Percentiles rank a stretch among this genome's conserved stretches.
phyloP scores from a whole-genome alignment of 1,140 invertebrate species.

The Papilio xuthus region DNA sequence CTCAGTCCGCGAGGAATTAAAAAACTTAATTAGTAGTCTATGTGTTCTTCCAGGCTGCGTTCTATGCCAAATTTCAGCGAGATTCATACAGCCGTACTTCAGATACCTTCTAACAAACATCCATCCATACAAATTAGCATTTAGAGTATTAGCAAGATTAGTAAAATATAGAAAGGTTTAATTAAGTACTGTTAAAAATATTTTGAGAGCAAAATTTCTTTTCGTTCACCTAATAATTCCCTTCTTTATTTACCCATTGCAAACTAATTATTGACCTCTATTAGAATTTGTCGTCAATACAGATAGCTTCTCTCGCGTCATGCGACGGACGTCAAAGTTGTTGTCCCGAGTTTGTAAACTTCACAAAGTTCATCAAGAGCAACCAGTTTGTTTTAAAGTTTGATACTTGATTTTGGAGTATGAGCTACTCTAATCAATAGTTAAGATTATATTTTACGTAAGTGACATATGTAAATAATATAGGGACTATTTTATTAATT shows the following conservation, averaged over 20 bases:
- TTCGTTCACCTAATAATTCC: background rate
- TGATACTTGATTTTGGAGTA: conserved; percentile 6
- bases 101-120: too few species aligned
- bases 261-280: background rate
- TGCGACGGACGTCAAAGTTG: conserved; percentile 5
- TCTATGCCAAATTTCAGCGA: too few species aligned
- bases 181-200: too few species aligned
- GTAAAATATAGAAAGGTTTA: too few species aligned
- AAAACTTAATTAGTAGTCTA: too few species aligned
- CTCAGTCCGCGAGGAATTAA: too few species aligned
- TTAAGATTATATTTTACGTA: background rate
- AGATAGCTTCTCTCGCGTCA: background rate
- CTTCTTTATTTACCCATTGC: background rate
- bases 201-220: too few species aligned
- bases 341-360: background rate
- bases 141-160: too few species aligned
- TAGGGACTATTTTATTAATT: too few species aligned
- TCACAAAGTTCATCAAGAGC: background rate
- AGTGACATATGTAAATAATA: background rate
- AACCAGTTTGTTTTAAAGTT: conserved; percentile 8
- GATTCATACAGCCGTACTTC: too few species aligned
- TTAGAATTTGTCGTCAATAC: background rate
- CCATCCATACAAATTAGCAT: too few species aligned
- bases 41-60: too few species aligned
- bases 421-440: background rate